These are phyloP conservation scores for Ptychoptera albimana DNA, from an alignment of 2,888 invertebrate species.

Conservation along the genomic window DNA sequence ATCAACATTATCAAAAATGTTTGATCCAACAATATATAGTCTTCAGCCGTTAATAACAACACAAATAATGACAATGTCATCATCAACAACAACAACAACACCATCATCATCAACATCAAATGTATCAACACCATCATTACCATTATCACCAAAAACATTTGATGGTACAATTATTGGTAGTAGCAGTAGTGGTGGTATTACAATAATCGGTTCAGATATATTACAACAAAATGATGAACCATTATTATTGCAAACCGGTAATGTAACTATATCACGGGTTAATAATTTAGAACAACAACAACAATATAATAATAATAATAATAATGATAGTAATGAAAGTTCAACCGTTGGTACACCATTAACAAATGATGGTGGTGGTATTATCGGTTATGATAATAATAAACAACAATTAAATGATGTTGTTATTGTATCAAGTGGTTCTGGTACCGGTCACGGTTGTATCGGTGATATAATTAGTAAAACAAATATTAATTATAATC, in stretches of 20 bases:
- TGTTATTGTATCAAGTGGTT: constrained; percentile 12
- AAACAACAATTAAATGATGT: background rate
- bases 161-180: background rate
- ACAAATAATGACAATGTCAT: background rate
- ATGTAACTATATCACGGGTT: background rate
- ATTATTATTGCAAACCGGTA: background rate
- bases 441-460: constrained; percentile 15
- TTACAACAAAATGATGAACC: background rate
- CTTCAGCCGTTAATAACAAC: constrained; percentile 15
- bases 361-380: background rate
- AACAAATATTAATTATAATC: no score
- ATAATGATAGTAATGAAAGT: background rate
- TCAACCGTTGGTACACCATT: background rate
- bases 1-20: constrained; percentile 27
- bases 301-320: background rate
- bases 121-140: constrained; percentile 12
- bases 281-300: no score
- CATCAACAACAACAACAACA: constrained; percentile 8
- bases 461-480: no score
- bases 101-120: constrained; percentile 16
- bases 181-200: constrained; percentile 10
- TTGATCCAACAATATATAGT: constrained; percentile 22
- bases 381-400: background rate
- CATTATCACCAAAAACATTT: background rate
- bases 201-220: constrained; percentile 3